Base-by-base conservation (phyloP, 2,797 vertebrate species). In the Amblyopsis hoosieri region DNA sequence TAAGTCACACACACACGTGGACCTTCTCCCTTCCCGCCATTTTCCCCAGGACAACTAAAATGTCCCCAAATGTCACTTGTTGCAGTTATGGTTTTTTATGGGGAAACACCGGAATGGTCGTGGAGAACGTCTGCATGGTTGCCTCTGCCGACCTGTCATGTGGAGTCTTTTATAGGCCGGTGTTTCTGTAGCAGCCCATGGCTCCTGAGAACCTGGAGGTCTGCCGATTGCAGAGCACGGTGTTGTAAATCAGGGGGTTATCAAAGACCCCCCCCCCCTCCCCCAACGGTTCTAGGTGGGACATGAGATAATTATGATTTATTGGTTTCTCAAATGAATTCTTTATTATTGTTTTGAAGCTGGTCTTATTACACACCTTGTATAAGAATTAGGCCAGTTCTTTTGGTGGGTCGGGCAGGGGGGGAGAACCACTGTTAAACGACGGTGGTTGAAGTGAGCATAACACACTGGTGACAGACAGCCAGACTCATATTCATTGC, bases 1-100 rank as follows among this genome's bases (percentile, higher is more conserved):
- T 76, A 57, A 57, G 81, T 82, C 82, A 76, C 84, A 90, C 91
- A 90, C 91, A 88, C 23, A 29, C 23, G 3, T 4, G 3, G 89
- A 86, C 64, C 79, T 72, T 78, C 86, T 90, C 88, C 79, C 85
- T 74, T 64, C 60, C 67, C 37, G 45, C 45, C 50, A 57, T 45
- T 11, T 48, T n/a, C 33, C 17, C 51, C 6, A n/a, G 81, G 69
- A 67, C 83, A 72, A 75, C 60, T 56, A n/a, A 55, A 55, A 55
- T 55, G 29, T 29, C 55, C 60, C 72, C 66, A 74, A 85, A 84
- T 81, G 83, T 75, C 72, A 61, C 70, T 79, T 72, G 80, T 84
- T 82, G 53, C 76, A 61, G 84, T 68, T 46, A 55, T 42, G 14
- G 33, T 8, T 48, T 82, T 69, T 66, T 49, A 71, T 60, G 69